Evolutionary conservation across 2,888 invertebrate species (phyloP).

Genomic region (Trisateles emortualis): DNA sequence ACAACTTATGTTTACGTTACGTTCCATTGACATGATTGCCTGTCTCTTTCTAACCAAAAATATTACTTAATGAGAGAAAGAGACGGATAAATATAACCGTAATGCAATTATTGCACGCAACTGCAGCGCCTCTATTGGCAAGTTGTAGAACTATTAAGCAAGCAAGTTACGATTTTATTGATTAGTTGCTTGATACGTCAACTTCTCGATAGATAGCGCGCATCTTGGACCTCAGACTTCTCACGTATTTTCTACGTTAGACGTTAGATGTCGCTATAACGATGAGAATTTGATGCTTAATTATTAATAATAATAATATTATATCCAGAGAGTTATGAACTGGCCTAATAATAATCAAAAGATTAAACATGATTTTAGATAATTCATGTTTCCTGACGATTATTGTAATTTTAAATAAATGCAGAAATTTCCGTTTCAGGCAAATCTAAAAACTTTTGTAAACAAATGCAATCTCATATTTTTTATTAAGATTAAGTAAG

Average conservation of each 20-base stretch:
- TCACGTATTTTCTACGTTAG: background rate
- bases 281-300: background rate
- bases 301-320: no score
- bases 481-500: no score
- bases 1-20: conserved; percentile 75
- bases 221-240: background rate
- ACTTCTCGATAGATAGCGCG: conserved; percentile 28
- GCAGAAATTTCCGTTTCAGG: no score
- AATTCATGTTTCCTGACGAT: no score
- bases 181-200: conserved; percentile 17
- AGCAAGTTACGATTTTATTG: conserved; percentile 40
- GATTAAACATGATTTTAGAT: no score
- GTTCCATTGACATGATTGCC: conserved; percentile 64
- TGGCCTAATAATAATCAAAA: no score
- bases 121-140: conserved; percentile 35
- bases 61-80: conserved; percentile 30
- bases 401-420: no score
- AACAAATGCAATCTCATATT: no score
- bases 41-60: conserved; percentile 51
- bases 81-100: conserved; percentile 45
- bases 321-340: no score
- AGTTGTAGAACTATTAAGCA: conserved; percentile 34
- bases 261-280: conserved; percentile 48
- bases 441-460: no score
- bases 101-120: conserved; percentile 44